Percentiles rank a stretch among this genome's conserved stretches.
These are phyloP conservation scores for Archivesica marissinica DNA, from an alignment of 1,140 invertebrate species.

Conservation along the genomic window DNA sequence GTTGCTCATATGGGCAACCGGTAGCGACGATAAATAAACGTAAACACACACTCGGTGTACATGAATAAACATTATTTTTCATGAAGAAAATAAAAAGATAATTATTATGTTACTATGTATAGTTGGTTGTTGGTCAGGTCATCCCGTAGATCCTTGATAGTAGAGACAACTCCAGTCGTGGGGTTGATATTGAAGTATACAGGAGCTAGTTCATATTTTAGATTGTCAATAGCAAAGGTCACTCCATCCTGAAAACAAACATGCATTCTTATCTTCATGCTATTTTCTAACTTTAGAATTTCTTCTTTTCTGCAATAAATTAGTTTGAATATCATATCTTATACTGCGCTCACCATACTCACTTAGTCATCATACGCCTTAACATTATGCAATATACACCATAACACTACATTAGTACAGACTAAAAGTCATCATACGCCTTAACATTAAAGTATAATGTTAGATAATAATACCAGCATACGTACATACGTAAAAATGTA, in stretches of 20 bases:
- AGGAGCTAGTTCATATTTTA: conserved; percentile 21
- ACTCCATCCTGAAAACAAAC: conserved; percentile 25
- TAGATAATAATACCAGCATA: no score
- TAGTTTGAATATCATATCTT: no score
- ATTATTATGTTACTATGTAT: conserved; percentile 65
- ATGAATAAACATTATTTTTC: no score
- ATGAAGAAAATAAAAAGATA: no score
- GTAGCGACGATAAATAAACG: no score
- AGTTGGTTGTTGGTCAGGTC: not conserved
- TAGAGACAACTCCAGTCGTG: conserved; percentile 61
- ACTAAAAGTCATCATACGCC: no score
- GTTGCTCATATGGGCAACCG: no score
- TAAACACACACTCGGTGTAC: no score
- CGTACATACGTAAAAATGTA: no score
- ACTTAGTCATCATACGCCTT: not conserved
- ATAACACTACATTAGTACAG: no score
- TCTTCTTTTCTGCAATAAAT: no score
- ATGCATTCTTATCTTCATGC: not conserved
- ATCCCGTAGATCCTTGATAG: conserved; percentile 52
- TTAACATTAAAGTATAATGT: no score
- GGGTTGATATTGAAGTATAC: conserved; percentile 66
- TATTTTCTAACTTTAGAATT: not conserved
- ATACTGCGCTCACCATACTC: not conserved
- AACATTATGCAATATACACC: not conserved
- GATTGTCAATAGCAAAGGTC: conserved; percentile 21